phyloP scores from a whole-genome alignment of 1,140 invertebrate genomes.

The Panagrolaimus sp. region DNA sequence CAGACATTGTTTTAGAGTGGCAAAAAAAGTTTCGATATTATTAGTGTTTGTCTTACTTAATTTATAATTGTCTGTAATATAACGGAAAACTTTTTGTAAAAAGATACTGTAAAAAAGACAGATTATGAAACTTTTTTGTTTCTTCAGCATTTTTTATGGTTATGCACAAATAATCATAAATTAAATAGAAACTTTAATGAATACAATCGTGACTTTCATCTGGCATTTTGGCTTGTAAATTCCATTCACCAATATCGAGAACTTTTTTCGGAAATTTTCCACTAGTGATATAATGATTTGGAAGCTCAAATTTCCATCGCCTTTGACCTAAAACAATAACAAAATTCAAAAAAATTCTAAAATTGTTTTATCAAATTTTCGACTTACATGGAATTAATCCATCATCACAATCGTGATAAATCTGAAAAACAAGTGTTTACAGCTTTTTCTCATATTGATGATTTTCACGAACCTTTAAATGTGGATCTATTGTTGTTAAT shows the following conservation, averaged over 20 bases:
- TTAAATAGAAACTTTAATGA: constrained; percentile 32
- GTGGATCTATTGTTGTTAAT: constrained; percentile 56
- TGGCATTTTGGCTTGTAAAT: constrained; percentile 54
- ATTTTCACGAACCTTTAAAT: constrained; percentile 54
- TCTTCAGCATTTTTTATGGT: too few species aligned
- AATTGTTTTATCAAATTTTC: too few species aligned
- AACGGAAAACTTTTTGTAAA: too few species aligned
- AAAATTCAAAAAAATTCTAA: too few species aligned
- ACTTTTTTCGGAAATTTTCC: constrained; percentile 38
- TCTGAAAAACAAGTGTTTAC: neutral
- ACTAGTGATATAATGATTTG: constrained; percentile 54
- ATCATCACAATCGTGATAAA: constrained; percentile 2
- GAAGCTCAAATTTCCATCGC: constrained; percentile 58
- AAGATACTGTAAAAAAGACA: too few species aligned
- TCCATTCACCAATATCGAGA: constrained; percentile 57
- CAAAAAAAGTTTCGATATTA: too few species aligned
- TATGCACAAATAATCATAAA: too few species aligned
- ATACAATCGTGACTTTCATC: constrained; percentile 53
- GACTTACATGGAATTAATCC: constrained; percentile 53
- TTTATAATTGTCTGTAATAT: too few species aligned
- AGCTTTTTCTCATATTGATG: neutral
- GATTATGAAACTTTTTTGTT: too few species aligned
- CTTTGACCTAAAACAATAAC: too few species aligned
- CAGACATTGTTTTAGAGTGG: too few species aligned
- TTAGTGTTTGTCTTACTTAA: too few species aligned